Evolutionary conservation across 2,113 vertebrate genomes (phyloP).

Genomic region (Myrmecobius fasciatus): DNA sequence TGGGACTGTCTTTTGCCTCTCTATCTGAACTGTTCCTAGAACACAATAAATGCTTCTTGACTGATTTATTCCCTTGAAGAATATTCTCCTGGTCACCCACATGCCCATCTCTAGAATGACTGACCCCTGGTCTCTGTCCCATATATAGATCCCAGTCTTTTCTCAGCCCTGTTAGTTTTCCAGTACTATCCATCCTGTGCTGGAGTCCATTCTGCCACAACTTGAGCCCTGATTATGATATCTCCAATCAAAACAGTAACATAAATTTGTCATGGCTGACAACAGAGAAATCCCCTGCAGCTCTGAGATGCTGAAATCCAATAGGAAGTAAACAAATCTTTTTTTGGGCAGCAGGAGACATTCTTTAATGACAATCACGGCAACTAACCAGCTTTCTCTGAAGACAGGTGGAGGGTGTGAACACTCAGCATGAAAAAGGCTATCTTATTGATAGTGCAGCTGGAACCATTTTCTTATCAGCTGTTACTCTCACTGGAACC

Average conservation of each 20-base stretch:
- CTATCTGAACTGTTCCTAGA: neutral
- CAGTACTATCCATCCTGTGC: neutral
- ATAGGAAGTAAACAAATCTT: neutral
- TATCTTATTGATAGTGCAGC: neutral
- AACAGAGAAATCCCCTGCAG: neutral
- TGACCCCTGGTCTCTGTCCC: neutral
- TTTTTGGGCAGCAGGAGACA: neutral
- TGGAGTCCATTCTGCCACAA: neutral
- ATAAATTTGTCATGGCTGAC: neutral
- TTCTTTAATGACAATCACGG: neutral
- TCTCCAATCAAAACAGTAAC: neutral
- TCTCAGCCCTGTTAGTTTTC: neutral
- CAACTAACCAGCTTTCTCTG: neutral
- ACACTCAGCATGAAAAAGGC: neutral
- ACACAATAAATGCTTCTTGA: neutral
- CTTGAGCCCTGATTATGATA: neutral
- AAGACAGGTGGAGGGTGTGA: neutral
- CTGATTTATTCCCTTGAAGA: neutral
- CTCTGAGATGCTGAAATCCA: neutral
- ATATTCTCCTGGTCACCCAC: neutral
- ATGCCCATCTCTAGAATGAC: neutral
- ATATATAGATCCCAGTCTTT: neutral
- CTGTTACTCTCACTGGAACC: neutral
- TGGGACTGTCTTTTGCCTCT: neutral
- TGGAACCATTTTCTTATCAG: neutral